Base-by-base conservation (phyloP, 1,140 invertebrate species). In the Papilio dardanus region DNA sequence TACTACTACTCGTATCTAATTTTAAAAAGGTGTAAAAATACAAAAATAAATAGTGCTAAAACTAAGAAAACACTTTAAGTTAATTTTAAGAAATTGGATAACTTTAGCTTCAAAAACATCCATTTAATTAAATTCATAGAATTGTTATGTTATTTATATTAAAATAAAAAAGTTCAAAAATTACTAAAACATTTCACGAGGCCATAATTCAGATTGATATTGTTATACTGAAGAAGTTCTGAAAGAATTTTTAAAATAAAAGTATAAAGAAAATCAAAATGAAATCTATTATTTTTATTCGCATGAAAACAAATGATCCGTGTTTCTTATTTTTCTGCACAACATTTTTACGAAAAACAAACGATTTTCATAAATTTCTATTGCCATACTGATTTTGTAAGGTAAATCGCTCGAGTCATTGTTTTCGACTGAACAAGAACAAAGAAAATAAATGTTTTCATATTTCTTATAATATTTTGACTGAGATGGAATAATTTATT, bases 341-440 rank as follows among this genome's bases (percentile, higher is more conserved):
- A 28, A 40, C n/a, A 69, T 21, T 69, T 69, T 69, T 14, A 21
- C 21, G 66, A 40, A 69, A 69, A 42, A 69, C 67, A 69, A 69
- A 21, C 35, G 3, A 40, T 24, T 7, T 35, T 24, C 16, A 21
- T 21, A 68, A 19, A 68, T 68, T 40, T 68, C n/a, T 40, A 68
- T 12, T 69, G 67, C 3, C 19, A 69, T 21, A 68, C 66, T 24
- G 21, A 69, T 14, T 68, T 68, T 40, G 28, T 24, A 69, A 37
- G 6, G 67, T 21, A 69, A 42, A 69, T 69, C 14, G 33, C 19
- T 19, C 8, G 19, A 21, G 19, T 14, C 67, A 69, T 69, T 69
- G 67, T 69, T 69, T 67, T 37, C 66, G 67, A 35, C n/a, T 40
- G 33, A 37, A 3, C 24, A 58, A 28, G 54, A 28, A 62, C 24